Percentiles rank a stretch among this genome's conserved stretches.
phyloP scores from a whole-genome alignment of 2,797 vertebrate species.

The Coluber constrictor region DNA sequence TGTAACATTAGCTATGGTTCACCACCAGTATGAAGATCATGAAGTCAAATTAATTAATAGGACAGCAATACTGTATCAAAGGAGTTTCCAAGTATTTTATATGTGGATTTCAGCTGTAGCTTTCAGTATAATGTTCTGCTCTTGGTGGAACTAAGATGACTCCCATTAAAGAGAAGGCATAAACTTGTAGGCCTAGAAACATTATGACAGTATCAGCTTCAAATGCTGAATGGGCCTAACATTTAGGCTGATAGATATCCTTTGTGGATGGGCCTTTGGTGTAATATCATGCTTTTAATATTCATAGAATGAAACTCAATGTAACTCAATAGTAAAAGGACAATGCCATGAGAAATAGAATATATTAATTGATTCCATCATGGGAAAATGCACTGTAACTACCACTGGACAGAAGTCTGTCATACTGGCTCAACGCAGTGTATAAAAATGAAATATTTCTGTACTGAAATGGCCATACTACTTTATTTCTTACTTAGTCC shows the following conservation, averaged over 20 bases:
- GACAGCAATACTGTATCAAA: constrained; percentile 66
- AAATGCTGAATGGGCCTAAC: background rate
- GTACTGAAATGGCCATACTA: background rate
- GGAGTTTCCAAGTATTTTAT: constrained; percentile 70
- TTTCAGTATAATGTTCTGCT: constrained; percentile 47
- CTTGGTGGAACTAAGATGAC: constrained; percentile 1
- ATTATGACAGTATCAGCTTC: background rate
- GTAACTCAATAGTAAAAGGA: background rate
- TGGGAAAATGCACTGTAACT: background rate
- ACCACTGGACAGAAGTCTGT: background rate
- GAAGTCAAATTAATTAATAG: constrained; percentile 74
- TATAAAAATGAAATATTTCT: background rate
- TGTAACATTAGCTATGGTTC: constrained; percentile 82
- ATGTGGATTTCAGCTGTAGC: constrained; percentile 57
- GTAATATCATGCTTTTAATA: background rate
- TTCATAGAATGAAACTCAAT: background rate
- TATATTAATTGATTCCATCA: background rate
- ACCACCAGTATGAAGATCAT: constrained; percentile 77
- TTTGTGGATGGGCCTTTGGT: background rate
- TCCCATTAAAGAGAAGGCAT: background rate
- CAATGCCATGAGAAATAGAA: background rate
- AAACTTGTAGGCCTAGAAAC: background rate
- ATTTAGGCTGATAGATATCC: background rate
- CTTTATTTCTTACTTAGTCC: background rate
- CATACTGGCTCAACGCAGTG: background rate